These are phyloP conservation scores for Marcusenius ussheri DNA, from an alignment of 2,113 vertebrate genomes.

Conservation along the genomic window DNA sequence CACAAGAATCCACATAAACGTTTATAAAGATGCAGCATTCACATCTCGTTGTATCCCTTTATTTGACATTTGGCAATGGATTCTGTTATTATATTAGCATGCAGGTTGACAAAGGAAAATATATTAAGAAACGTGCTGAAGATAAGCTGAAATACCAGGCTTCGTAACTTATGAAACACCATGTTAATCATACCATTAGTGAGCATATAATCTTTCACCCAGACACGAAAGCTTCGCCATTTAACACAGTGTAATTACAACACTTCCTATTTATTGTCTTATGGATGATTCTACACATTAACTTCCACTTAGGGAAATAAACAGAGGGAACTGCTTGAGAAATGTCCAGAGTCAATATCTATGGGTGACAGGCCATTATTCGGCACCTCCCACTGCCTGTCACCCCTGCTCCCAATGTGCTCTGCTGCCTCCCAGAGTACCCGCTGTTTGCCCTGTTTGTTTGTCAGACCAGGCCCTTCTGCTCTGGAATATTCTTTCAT, in stretches of 20 bases:
- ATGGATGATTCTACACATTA: neutral
- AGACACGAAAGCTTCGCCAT: neutral
- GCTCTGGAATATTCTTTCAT: neutral
- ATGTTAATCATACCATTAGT: neutral
- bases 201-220: neutral
- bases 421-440: neutral
- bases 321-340: neutral
- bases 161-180: neutral
- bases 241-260: neutral
- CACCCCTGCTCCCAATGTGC: neutral
- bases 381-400: neutral
- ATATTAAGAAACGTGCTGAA: neutral
- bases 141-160: neutral
- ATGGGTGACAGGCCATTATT: neutral
- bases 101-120: neutral
- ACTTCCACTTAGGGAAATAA: neutral
- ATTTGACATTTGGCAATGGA: neutral
- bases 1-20: constrained; percentile 7
- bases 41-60: neutral
- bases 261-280: neutral
- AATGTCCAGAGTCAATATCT: neutral
- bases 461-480: neutral
- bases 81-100: neutral
- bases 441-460: neutral
- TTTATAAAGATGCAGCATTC: neutral